Evolutionary conservation across 1,140 invertebrate species (phyloP).

Genomic region (Aphelinus certus): DNA sequence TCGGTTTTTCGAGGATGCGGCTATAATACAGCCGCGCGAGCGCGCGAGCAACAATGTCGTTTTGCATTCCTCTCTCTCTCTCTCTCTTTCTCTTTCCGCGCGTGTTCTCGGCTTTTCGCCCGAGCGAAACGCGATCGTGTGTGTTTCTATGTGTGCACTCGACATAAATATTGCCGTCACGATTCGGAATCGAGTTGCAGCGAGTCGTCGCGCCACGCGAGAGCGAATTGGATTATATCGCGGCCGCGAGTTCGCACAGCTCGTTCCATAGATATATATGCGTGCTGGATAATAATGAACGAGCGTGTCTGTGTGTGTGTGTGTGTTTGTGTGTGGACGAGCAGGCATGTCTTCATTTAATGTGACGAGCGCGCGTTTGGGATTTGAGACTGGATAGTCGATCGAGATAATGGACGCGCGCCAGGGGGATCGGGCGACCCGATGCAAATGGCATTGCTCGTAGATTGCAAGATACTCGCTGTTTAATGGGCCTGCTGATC

Average conservation of each 20-base stretch:
- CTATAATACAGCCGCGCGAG: constrained; percentile 3
- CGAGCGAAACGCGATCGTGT: too few species aligned
- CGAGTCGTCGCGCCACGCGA: too few species aligned
- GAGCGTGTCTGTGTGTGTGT: too few species aligned
- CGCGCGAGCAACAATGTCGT: not conserved
- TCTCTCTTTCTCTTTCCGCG: too few species aligned
- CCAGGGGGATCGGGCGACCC: too few species aligned
- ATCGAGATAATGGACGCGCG: not conserved
- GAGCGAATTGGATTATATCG: too few species aligned
- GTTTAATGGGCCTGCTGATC: not conserved
- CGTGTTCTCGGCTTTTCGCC: too few species aligned
- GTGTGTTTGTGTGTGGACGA: too few species aligned
- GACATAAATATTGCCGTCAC: constrained; percentile 11
- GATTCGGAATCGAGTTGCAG: constrained; percentile 7
- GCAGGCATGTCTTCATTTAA: constrained; percentile 4
- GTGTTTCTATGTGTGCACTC: not conserved
- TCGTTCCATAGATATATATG: too few species aligned
- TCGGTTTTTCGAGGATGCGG: constrained; percentile 19
- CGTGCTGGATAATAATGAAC: too few species aligned
- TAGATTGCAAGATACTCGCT: not conserved
- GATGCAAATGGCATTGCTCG: constrained; percentile 14
- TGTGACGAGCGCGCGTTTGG: not conserved
- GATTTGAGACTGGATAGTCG: not conserved
- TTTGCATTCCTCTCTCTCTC: constrained; percentile 18
- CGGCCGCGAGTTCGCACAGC: too few species aligned